Conservation (phyloP, 1,140 invertebrate species). For the Globodera ellingtonae region DNA sequence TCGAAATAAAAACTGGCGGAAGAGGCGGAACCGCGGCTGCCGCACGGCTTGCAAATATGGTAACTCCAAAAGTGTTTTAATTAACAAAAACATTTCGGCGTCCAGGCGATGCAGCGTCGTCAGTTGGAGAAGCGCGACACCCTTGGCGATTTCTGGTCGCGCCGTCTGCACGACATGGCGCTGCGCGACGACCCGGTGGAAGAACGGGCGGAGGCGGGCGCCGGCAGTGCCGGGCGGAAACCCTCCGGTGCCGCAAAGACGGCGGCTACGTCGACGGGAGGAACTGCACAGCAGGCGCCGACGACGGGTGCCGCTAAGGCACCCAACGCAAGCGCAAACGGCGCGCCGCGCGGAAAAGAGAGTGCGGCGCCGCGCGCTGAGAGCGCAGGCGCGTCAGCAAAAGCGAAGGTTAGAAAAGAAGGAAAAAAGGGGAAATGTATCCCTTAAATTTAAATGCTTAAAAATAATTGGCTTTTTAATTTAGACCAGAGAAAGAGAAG, state of each 20-base stretch:
- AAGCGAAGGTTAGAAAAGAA: slow-evolving; percentile 10
- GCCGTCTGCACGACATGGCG: slow-evolving; percentile 53
- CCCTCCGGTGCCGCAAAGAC: neutral
- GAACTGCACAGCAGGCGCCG: neutral
- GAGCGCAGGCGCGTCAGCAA: neutral
- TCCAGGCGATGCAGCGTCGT: slow-evolving; percentile 24
- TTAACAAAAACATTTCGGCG: neutral
- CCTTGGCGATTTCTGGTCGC: slow-evolving; percentile 52
- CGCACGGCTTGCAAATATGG: slow-evolving; percentile 40
- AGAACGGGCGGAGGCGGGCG: neutral
- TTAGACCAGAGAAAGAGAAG: neutral
- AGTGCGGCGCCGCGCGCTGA: neutral
- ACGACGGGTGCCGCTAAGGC: slow-evolving; percentile 1
- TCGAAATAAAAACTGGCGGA: slow-evolving; percentile 48
- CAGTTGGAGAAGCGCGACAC: slow-evolving; percentile 55
- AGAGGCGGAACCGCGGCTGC: slow-evolving; percentile 30
- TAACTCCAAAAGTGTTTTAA: slow-evolving; percentile 20
- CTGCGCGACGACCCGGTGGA: slow-evolving; percentile 55
- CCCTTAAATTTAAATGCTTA: too few relatives aligned
- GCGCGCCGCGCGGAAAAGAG: neutral
- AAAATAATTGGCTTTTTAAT: neutral
- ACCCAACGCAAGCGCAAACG: neutral
- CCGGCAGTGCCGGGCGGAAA: neutral
- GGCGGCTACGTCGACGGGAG: neutral
- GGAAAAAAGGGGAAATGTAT: neutral